phyloP scores from a whole-genome alignment of 2,888 invertebrate genomes.

The Gastracanthus pulcherrimus region DNA sequence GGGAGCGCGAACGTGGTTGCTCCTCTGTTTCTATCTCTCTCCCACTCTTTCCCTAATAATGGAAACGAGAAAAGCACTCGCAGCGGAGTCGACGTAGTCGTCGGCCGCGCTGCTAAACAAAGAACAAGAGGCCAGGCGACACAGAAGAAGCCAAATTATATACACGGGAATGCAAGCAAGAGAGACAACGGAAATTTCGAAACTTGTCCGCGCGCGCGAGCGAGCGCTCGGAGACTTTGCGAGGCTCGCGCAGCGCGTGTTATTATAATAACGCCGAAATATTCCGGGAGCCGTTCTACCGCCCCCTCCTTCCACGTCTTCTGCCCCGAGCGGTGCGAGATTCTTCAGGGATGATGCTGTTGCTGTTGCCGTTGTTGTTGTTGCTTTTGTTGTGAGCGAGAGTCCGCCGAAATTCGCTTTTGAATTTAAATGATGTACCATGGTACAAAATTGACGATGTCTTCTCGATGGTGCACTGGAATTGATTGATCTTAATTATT shows the following conservation, averaged over 20 bases:
- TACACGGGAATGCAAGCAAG: constrained; percentile 5
- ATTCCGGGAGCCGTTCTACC: neutral
- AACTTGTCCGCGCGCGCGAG: neutral
- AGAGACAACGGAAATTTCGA: neutral
- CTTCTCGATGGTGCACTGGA: too few species aligned
- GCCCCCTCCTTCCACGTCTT: neutral
- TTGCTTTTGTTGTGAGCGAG: too few species aligned
- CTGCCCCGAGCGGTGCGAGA: too few species aligned
- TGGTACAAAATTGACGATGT: too few species aligned
- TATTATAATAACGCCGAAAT: constrained; percentile 15
- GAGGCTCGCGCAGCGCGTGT: neutral
- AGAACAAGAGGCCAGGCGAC: neutral
- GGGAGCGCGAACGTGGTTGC: neutral
- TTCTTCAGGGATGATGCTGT: too few species aligned
- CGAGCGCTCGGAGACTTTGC: neutral
- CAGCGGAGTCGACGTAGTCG: neutral
- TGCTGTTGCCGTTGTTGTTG: too few species aligned
- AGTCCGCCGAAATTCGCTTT: too few species aligned
- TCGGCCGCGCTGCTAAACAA: too few species aligned
- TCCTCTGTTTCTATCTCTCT: too few species aligned
- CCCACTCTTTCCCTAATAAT: neutral
- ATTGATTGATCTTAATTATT: too few species aligned
- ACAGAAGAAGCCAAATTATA: constrained; percentile 2
- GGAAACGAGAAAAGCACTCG: constrained; percentile 15
- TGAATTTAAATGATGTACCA: too few species aligned